These are phyloP conservation scores for Catajapyx aquilonaris DNA, from an alignment of 1,140 invertebrate genomes.

Conservation along the genomic window DNA sequence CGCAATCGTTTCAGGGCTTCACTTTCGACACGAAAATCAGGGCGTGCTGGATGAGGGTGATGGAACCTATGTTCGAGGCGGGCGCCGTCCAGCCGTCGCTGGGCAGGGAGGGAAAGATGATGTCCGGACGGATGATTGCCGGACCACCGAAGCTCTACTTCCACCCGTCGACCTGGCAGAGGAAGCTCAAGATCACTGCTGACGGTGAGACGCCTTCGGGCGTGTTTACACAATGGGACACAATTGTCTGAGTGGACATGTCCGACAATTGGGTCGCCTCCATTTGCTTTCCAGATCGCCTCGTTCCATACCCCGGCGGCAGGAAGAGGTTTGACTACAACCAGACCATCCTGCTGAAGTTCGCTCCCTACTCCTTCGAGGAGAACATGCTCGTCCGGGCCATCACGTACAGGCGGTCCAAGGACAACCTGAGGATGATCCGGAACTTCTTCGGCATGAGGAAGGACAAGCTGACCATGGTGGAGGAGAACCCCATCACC, in stretches of 20 bases:
- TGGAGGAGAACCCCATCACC: no score
- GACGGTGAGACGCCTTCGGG: slow-evolving; percentile 48
- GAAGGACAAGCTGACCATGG: no score
- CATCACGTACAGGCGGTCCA: no score
- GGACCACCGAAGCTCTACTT: background rate
- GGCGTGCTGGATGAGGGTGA: slow-evolving; percentile 30
- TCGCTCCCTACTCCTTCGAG: slow-evolving; percentile 60
- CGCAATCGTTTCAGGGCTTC: slow-evolving; percentile 12
- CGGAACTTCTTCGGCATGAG: no score
- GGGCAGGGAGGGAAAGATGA: slow-evolving; percentile 15
- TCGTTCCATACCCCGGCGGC: slow-evolving; percentile 47
- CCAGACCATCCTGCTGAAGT: slow-evolving; percentile 49
- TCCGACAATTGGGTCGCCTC: slow-evolving; percentile 29
- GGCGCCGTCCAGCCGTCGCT: slow-evolving; percentile 30
- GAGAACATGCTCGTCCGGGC: no score
- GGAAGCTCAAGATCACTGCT: slow-evolving; percentile 20
- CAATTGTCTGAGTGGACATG: slow-evolving; percentile 42
- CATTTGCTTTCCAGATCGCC: slow-evolving; percentile 33
- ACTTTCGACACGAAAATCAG: slow-evolving; percentile 24
- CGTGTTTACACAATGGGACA: slow-evolving; percentile 60
- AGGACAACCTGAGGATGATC: no score
- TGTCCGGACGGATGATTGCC: slow-evolving; percentile 25
- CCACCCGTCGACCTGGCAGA: slow-evolving; percentile 22
- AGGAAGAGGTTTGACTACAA: slow-evolving; percentile 51
- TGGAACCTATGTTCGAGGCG: slow-evolving; percentile 50